These are phyloP conservation scores for Orthosia gothica DNA, from an alignment of 2,888 invertebrate species.

Conservation along the genomic window DNA sequence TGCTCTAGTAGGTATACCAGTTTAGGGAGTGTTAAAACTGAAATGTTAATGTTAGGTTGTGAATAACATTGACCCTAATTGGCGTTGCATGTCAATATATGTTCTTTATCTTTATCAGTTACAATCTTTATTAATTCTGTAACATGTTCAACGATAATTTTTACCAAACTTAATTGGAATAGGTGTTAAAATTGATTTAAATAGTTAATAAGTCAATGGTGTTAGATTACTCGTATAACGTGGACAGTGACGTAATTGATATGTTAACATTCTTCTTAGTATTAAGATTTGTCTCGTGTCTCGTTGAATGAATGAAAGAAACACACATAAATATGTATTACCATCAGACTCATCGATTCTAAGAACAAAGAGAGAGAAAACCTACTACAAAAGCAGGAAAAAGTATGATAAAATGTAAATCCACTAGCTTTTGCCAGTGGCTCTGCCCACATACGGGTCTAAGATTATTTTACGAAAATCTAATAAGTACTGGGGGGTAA, in stretches of 20 bases:
- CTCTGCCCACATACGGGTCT: background rate
- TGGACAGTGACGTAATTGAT: conserved; percentile 6
- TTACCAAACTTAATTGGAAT: conserved; percentile 19
- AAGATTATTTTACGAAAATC: background rate
- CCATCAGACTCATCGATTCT: conserved; percentile 19
- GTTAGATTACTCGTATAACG: background rate
- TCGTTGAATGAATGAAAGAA: conserved; percentile 12
- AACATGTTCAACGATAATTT: conserved; percentile 39
- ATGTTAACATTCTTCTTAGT: background rate
- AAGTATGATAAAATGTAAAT: conserved; percentile 10
- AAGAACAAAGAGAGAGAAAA: conserved; percentile 20
- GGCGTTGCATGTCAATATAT: conserved; percentile 29
- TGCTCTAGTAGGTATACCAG: conserved; percentile 11
- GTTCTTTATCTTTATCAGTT: conserved; percentile 40
- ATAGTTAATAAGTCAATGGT: too few species aligned
- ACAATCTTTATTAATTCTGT: conserved; percentile 56
- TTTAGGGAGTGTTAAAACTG: conserved; percentile 39
- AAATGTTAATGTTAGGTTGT: conserved; percentile 43
- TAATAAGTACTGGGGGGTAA: background rate
- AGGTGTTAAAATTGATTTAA: background rate
- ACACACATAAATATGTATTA: conserved; percentile 20
- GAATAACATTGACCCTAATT: conserved; percentile 51
- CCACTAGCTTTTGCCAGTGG: background rate
- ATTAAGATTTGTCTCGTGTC: background rate
- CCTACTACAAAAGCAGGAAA: conserved; percentile 35